Evolutionary conservation across 1,140 invertebrate species (phyloP).

Genomic region (Zaprionus tsacasi): DNA sequence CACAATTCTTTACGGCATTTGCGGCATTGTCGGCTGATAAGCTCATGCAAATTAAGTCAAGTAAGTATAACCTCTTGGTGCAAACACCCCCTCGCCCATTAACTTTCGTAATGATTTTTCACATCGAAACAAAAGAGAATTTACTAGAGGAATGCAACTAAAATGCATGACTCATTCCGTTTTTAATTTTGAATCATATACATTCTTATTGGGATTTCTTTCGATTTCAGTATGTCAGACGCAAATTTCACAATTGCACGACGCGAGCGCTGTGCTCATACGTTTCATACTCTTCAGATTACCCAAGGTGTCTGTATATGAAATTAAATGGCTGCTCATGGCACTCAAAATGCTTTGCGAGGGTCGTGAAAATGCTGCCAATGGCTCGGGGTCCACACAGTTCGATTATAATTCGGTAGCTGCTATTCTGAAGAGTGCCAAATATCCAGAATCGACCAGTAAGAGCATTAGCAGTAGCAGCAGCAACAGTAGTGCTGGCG

Average conservation of each 20-base stretch:
- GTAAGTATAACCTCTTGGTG: constrained; percentile 86
- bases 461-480: constrained; percentile 68
- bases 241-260: constrained; percentile 85
- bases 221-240: constrained; percentile 87
- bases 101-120: constrained; percentile 33
- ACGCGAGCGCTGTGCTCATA: constrained; percentile 76
- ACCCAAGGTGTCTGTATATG: constrained; percentile 70
- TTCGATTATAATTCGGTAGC: constrained; percentile 77
- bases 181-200: constrained; percentile 17
- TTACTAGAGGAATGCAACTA: constrained; percentile 42
- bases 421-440: constrained; percentile 67
- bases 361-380: constrained; percentile 44
- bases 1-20: constrained; percentile 91
- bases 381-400: constrained; percentile 32
- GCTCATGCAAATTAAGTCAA: constrained; percentile 88
- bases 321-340: constrained; percentile 78
- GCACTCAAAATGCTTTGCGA: constrained; percentile 81
- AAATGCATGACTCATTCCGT: constrained; percentile 18
- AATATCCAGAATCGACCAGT: constrained; percentile 70
- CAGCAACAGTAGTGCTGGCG: constrained; percentile 60
- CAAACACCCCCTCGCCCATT: neutral
- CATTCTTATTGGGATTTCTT: constrained; percentile 12
- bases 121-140: constrained; percentile 27
- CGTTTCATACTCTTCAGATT: constrained; percentile 77
- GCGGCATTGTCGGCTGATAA: constrained; percentile 90